Percentiles rank a stretch among this genome's conserved stretches.
Evolutionary conservation across 2,888 invertebrate species (phyloP).

Genomic region (Drosophila dives): DNA sequence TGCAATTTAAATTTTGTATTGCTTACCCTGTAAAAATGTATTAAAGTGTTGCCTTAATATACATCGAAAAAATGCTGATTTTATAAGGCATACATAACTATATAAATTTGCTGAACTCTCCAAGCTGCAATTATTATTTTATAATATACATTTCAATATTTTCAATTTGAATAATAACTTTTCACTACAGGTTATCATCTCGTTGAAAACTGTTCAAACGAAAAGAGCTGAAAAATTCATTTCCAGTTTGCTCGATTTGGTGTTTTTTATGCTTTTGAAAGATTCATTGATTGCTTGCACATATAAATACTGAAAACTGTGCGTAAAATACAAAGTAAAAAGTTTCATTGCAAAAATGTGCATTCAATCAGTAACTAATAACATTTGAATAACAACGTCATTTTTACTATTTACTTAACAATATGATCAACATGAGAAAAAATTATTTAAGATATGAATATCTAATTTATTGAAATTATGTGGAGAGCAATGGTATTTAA

Average conservation of each 20-base stretch:
- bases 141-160: neutral
- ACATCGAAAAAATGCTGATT: no score
- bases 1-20: conserved; percentile 57
- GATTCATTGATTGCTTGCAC: conserved; percentile 40
- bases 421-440: conserved; percentile 9
- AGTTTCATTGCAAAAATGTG: conserved; percentile 26
- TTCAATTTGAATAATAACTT: no score
- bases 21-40: conserved; percentile 28
- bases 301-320: conserved; percentile 37
- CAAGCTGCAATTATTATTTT: no score
- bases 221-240: conserved; percentile 6
- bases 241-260: conserved; percentile 11
- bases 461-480: neutral
- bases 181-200: neutral
- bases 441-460: neutral
- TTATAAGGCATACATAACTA: neutral
- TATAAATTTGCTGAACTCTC: neutral
- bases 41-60: neutral
- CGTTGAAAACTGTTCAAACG: neutral
- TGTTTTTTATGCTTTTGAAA: conserved; percentile 17
- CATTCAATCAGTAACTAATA: conserved; percentile 57
- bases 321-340: conserved; percentile 7
- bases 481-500: neutral
- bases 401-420: conserved; percentile 30
- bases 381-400: conserved; percentile 44